Percentiles rank a stretch among this genome's conserved stretches.
Evolutionary conservation across 2,888 invertebrate genomes (phyloP).

Genomic region (Bellardia pandia): DNA sequence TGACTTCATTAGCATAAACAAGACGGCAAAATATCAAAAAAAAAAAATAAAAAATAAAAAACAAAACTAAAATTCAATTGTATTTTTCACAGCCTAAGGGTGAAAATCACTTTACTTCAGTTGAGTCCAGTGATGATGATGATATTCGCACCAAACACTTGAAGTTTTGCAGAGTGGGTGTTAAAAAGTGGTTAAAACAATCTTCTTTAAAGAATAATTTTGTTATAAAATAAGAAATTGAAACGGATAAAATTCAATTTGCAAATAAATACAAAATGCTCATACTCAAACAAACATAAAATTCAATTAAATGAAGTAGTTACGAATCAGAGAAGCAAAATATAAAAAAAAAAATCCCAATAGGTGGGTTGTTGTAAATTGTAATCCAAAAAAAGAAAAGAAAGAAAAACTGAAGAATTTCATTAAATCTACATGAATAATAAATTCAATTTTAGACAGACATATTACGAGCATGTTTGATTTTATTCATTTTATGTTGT

Average conservation of each 20-base stretch:
- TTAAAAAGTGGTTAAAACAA: slow-evolving; percentile 68
- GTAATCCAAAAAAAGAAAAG: slow-evolving; percentile 21
- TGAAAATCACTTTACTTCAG: slow-evolving; percentile 64
- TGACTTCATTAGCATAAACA: slow-evolving; percentile 72
- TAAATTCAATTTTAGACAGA: slow-evolving; percentile 61
- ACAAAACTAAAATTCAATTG: slow-evolving; percentile 65
- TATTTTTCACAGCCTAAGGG: slow-evolving; percentile 68
- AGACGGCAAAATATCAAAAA: slow-evolving; percentile 47
- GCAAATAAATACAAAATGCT: slow-evolving; percentile 60
- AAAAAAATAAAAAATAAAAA: slow-evolving; percentile 6
- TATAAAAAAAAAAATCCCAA: not conserved
- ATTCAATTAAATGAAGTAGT: slow-evolving; percentile 71
- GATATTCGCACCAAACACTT: slow-evolving; percentile 20
- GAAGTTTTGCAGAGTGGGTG: slow-evolving; percentile 63
- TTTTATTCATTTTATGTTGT: not conserved
- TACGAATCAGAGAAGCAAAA: slow-evolving; percentile 34
- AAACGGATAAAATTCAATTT: slow-evolving; percentile 73
- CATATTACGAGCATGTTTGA: slow-evolving; percentile 45
- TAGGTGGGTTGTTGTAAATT: slow-evolving; percentile 58
- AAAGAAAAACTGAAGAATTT: slow-evolving; percentile 60
- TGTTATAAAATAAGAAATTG: slow-evolving; percentile 69
- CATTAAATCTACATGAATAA: slow-evolving; percentile 68
- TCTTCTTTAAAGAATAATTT: slow-evolving; percentile 61
- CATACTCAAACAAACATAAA: slow-evolving; percentile 52
- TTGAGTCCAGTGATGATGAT: slow-evolving; percentile 31